Evolutionary conservation across 2,888 invertebrate species (phyloP).

Genomic region (Cosmia pyralina): DNA sequence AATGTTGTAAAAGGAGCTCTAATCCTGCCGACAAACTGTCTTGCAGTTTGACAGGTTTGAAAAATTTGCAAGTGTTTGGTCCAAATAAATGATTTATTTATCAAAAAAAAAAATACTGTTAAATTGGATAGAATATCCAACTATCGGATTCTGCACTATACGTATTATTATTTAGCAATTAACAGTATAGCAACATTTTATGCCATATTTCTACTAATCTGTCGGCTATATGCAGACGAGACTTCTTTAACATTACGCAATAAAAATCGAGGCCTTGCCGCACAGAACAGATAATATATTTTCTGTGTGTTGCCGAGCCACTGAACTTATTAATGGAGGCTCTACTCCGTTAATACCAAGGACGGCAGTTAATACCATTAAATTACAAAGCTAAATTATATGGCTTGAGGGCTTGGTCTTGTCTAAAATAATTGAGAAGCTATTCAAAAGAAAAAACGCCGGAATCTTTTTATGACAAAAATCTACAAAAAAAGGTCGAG

Average conservation of each 20-base stretch:
- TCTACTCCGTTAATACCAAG: slow-evolving; percentile 24
- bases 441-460: not conserved
- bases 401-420: not conserved
- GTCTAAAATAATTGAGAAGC: not conserved
- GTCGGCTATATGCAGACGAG: not conserved
- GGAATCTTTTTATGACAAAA: not conserved
- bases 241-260: slow-evolving; percentile 30
- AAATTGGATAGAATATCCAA: not conserved
- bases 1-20: no score
- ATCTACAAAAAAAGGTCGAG: not conserved
- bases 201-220: slow-evolving; percentile 5
- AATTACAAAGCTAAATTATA: not conserved
- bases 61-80: no score
- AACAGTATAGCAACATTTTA: not conserved
- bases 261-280: slow-evolving; percentile 6
- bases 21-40: no score
- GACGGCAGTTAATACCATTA: slow-evolving; percentile 15
- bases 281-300: no score
- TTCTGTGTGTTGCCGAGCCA: no score
- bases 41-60: no score
- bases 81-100: no score
- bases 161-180: not conserved
- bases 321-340: slow-evolving; percentile 17
- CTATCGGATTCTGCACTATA: not conserved
- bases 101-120: no score